Evolutionary conservation across 2,888 invertebrate genomes (phyloP), one percentile per base, ranked within the genome.

Genomic region (Pyrrhia umbra): DNA sequence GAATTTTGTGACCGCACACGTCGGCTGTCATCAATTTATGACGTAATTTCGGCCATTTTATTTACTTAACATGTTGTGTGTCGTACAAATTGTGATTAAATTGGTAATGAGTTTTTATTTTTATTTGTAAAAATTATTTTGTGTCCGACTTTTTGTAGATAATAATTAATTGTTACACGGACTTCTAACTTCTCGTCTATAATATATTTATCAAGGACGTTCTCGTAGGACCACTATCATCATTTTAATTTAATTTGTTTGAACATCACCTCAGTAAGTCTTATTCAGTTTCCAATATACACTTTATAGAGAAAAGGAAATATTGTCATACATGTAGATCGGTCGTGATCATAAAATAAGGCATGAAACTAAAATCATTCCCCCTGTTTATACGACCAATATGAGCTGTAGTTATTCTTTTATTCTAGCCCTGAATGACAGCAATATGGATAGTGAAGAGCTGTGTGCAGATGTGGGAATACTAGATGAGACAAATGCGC

Each of bases 351-450:
- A 70, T 71, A 62, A 72, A 62, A 62, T 42, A 50, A 16, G 47
- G 42, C 52, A 66, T 65, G 56, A 60, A 77, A 70, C 59, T 70
- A 42, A 70, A 71, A 76, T 80, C 75, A 68, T 79, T 66, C 49
- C 23, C 21, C 1, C 60, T 78, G 72, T 79, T 82, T 84, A 77
- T 84, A 82, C 75, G 69, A 76, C 69, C 86, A 80, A 81, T 85
- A 83, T 81, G 79, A 69, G 74, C 59, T 61, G 68, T 79, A 72
- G 79, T 80, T 69, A 79, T 82, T n/a, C 70, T 82, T 85, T 85
- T 83, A 86, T 83, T 82, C 77, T 76, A 69, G 70, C 67, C 77
- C 79, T 82, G 80, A 81, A 83, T 82, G 79, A 81, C 79, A 78
- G 70, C 80, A 77, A 75, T 82, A 82, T 77, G 57, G 70, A 75